These are phyloP conservation scores for Pachymerium ferrugineum DNA, from an alignment of 2,888 invertebrate genomes.

Conservation along the genomic window DNA sequence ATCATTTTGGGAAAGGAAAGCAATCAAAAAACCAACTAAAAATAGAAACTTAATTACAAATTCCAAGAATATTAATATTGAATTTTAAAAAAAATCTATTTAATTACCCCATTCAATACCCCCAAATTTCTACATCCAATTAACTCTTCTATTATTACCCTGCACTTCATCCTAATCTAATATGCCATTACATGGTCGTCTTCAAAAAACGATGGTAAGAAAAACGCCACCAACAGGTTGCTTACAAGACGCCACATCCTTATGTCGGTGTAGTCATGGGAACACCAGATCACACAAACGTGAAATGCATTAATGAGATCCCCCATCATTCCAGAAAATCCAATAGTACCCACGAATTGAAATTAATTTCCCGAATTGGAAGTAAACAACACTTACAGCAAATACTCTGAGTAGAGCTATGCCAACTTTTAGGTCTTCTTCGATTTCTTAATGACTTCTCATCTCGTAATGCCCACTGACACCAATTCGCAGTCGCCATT, in stretches of 20 bases:
- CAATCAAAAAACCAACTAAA: no score
- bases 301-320: not conserved
- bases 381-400: slow-evolving; percentile 31
- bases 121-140: not conserved
- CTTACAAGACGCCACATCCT: not conserved
- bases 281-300: not conserved
- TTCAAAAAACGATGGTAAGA: not conserved
- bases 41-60: no score
- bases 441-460: not conserved
- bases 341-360: not conserved
- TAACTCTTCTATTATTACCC: no score
- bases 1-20: no score
- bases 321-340: not conserved
- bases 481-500: slow-evolving; percentile 27
- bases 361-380: not conserved
- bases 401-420: slow-evolving; percentile 32
- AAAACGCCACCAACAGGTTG: not conserved
- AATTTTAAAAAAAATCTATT: no score
- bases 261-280: not conserved
- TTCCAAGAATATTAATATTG: no score
- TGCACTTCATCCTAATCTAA: no score
- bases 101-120: not conserved
- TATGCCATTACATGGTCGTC: no score
- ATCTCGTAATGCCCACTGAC: slow-evolving; percentile 23
- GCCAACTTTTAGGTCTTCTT: slow-evolving; percentile 32